phyloP scores from a whole-genome alignment of 1,140 invertebrate species.

The Drosophila aff. region DNA sequence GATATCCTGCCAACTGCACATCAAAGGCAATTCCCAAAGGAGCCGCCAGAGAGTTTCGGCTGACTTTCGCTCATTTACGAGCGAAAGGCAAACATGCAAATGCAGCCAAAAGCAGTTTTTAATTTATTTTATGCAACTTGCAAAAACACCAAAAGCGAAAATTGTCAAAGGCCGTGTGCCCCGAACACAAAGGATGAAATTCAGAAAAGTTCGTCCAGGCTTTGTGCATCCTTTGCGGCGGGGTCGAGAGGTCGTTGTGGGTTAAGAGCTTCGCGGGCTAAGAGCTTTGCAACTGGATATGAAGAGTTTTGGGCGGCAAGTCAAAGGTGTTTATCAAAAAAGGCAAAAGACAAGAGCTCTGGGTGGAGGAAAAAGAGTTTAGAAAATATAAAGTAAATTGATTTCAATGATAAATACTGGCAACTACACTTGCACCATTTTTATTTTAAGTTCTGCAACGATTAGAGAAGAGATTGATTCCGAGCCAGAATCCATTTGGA shows the following conservation, averaged over 20 bases:
- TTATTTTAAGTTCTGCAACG: neutral
- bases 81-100: conserved; percentile 61
- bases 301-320: conserved; percentile 31
- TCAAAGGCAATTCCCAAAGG: conserved; percentile 71
- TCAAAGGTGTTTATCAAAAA: conserved; percentile 31
- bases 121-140: conserved; percentile 79
- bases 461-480: neutral
- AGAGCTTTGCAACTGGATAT: conserved; percentile 25
- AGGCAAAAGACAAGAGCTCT: neutral
- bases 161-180: conserved; percentile 66
- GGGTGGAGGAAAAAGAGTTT: neutral
- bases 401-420: neutral
- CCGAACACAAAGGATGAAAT: conserved; percentile 42
- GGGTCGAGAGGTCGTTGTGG: conserved; percentile 19
- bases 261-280: conserved; percentile 28
- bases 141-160: conserved; percentile 49
- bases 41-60: conserved; percentile 39
- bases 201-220: conserved; percentile 43
- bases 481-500: neutral
- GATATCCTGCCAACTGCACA: conserved; percentile 55
- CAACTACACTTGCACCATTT: neutral
- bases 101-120: conserved; percentile 77
- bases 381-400: neutral
- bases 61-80: conserved; percentile 49
- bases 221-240: conserved; percentile 13